Base-by-base conservation (phyloP, 1,140 invertebrate species). In the Radopholus similis region DNA sequence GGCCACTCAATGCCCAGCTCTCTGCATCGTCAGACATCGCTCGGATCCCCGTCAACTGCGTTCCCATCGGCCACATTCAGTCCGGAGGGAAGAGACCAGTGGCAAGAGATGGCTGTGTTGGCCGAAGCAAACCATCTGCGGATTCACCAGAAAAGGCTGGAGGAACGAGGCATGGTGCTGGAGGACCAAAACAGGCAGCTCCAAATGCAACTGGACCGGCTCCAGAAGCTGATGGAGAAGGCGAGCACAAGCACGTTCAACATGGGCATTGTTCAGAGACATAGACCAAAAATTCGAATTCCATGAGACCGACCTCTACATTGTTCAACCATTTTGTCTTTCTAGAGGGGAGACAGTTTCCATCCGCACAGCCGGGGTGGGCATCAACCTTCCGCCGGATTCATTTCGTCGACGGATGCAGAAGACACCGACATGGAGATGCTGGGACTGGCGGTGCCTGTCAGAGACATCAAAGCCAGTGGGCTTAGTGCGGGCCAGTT, bases 111-210 rank as follows among this genome's bases (percentile, higher is more conserved):
- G 55, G 32, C 30, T 21, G 70, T 71, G n/a, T 53, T 70, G 23
- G 42, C 54, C 2, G 76, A 78, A 37, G 72, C 76, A 8, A 62
- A 69, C 13, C 68, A 74, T 15, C 60, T 80, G 21, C 60, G 78
- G 11, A 55, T 79, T 2, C 78, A 80, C 63, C 77, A 80, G 57
- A 66, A 82, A 59, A 66, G 74, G 13, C 51, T 80, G 6, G 78
- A 80, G 62, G 68, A 82, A 44, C 40, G 78, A 11, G 75, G 75
- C 9, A 40, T 66, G 23, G 74, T 81, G 35, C 56, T 80, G n/a
- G 80, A 82, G 38, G 80, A 82, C 21, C 78, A 80, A 54, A 80
- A 80, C 65, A 62, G 68, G 66, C 78, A 80, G 59, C 60, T 80
- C 2, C 78, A 82, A 57, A 62, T 72, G 60, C 78, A 80, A 55